Conservation (phyloP, 2,113 vertebrate species). For the Synchiropus splendidus region DNA sequence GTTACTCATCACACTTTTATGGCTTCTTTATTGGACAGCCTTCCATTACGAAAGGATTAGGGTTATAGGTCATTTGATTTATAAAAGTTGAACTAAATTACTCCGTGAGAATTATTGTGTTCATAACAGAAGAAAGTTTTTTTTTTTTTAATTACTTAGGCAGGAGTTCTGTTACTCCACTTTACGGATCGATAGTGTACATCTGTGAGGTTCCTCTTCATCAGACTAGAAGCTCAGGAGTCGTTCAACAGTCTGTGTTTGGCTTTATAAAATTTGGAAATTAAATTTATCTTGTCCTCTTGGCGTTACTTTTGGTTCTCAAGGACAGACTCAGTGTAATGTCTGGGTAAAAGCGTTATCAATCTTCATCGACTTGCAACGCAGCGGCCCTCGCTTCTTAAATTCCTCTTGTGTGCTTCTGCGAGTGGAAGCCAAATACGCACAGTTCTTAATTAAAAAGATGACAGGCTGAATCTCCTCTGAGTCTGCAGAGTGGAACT, state of each 20-base stretch:
- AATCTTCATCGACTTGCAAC: slow-evolving; percentile 10
- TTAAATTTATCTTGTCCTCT: slow-evolving; percentile 6
- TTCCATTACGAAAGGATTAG: slow-evolving; percentile 15
- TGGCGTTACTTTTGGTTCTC: background rate
- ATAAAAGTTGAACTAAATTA: slow-evolving; percentile 16
- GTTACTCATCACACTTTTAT: slow-evolving; percentile 10
- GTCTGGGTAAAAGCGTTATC: slow-evolving; percentile 8
- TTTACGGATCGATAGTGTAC: slow-evolving; percentile 27
- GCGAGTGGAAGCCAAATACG: background rate
- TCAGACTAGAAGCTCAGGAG: slow-evolving; percentile 38
- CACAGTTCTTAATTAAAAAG: background rate
- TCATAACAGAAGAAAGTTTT: too few relatives aligned
- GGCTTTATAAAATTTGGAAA: slow-evolving; percentile 9
- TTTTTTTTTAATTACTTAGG: too few relatives aligned
- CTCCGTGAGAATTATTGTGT: too few relatives aligned
- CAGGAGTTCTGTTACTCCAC: too few relatives aligned
- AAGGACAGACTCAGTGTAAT: slow-evolving; percentile 12
- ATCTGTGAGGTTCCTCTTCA: slow-evolving; percentile 37
- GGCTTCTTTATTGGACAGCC: slow-evolving; percentile 18
- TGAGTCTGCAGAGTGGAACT: background rate
- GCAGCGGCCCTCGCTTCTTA: too few relatives aligned
- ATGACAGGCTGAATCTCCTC: background rate
- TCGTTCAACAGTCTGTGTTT: slow-evolving; percentile 8
- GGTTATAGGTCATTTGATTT: slow-evolving; percentile 21
- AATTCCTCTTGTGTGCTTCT: slow-evolving; percentile 1